Evolutionary conservation across 2,888 invertebrate species (phyloP).

Genomic region (Plebejus argus): DNA sequence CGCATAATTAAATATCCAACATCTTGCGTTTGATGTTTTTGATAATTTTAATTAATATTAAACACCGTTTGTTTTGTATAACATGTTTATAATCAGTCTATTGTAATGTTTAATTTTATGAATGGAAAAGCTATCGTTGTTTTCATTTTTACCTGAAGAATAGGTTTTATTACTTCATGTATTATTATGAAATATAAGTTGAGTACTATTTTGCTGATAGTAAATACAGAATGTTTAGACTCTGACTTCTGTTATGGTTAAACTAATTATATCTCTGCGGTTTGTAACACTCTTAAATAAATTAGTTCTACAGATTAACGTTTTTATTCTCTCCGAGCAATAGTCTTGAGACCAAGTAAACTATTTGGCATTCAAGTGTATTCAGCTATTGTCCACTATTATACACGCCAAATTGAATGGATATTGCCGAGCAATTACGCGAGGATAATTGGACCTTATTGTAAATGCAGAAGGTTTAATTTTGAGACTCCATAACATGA

Average conservation of each 20-base stretch:
- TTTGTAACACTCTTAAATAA: neutral
- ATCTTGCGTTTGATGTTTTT: constrained; percentile 46
- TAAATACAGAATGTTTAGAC: too few species aligned
- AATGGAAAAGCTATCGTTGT: neutral
- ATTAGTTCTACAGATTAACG: neutral
- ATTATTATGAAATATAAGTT: too few species aligned
- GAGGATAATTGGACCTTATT: constrained; percentile 42
- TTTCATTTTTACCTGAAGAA: neutral
- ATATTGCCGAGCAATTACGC: constrained; percentile 36
- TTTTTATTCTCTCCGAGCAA: neutral
- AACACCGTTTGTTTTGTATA: constrained; percentile 5
- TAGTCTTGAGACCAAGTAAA: constrained; percentile 55
- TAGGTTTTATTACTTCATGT: too few species aligned
- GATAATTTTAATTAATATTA: constrained; percentile 38
- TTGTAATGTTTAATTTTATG: neutral
- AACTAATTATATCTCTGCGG: neutral
- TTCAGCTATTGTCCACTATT: constrained; percentile 73
- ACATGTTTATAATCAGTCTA: constrained; percentile 2
- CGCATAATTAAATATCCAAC: constrained; percentile 68
- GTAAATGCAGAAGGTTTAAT: constrained; percentile 41
- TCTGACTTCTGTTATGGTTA: neutral
- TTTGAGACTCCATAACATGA: constrained; percentile 38
- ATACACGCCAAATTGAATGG: constrained; percentile 47
- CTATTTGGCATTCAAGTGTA: constrained; percentile 74
- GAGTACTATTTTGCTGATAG: too few species aligned